Evolutionary conservation across 2,113 vertebrate species (phyloP).

Genomic region (Anas platyrhynchos): DNA sequence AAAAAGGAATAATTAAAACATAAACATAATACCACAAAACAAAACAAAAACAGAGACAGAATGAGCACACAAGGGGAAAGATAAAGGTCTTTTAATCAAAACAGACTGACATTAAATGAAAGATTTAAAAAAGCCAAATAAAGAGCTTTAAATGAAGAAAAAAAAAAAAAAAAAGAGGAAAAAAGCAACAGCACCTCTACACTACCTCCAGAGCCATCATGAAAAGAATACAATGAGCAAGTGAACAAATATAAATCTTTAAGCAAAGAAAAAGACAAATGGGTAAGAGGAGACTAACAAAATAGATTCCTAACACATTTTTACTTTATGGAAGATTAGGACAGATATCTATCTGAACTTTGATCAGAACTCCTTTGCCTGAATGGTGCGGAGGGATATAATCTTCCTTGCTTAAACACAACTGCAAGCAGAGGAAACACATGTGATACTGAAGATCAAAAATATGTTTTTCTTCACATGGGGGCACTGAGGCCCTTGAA

Average conservation of each 20-base stretch:
- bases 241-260: not conserved
- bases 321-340: not conserved
- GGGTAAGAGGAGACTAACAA: not conserved
- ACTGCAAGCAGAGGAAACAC: not conserved
- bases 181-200: not conserved
- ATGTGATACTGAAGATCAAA: not conserved
- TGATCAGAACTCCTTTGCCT: not conserved
- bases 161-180: no score
- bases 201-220: not conserved
- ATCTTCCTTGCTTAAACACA: slow-evolving; percentile 8
- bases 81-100: slow-evolving; percentile 27
- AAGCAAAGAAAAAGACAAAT: not conserved
- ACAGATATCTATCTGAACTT: not conserved
- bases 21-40: not conserved
- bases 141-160: not conserved
- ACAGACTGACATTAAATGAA: not conserved
- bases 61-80: not conserved
- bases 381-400: not conserved
- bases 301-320: not conserved
- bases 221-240: not conserved
- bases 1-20: not conserved
- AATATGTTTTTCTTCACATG: not conserved
- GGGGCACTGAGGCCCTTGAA: not conserved
- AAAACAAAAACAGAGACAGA: not conserved
- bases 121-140: not conserved